phyloP scores from a whole-genome alignment of 2,113 vertebrate genomes.

The Vidua chalybeata region DNA sequence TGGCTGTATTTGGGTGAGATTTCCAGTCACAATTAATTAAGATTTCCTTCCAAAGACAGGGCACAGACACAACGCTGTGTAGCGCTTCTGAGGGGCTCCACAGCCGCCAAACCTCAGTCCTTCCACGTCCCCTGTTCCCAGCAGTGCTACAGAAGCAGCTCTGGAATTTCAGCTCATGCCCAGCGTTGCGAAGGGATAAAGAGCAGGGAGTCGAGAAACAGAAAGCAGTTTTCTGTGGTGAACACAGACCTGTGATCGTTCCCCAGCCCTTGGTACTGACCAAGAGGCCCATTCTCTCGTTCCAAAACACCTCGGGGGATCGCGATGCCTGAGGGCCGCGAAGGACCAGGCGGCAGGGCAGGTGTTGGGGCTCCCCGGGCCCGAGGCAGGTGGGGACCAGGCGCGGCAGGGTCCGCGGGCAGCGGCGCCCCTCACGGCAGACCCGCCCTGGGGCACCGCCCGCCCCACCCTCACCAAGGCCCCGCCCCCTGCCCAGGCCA shows the following conservation, averaged over 20 bases:
- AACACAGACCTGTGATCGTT: accelerated
- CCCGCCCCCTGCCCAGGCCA: neutral
- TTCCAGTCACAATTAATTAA: neutral
- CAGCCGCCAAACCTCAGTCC: accelerated
- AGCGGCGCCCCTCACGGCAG: neutral
- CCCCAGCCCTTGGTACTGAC: no score
- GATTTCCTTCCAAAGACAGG: neutral
- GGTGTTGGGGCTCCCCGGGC: accelerated
- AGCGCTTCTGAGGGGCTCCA: accelerated
- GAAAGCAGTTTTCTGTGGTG: neutral
- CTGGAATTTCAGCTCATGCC: neutral
- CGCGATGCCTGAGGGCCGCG: accelerated
- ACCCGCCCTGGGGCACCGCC: neutral
- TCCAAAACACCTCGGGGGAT: neutral
- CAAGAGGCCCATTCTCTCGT: accelerated
- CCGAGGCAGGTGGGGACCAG: accelerated
- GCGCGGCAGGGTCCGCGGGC: accelerated
- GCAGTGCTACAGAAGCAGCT: neutral
- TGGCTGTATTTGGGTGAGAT: neutral
- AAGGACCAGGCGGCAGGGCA: accelerated
- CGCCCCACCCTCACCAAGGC: neutral
- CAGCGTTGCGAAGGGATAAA: no score
- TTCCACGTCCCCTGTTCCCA: neutral
- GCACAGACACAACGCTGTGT: accelerated
- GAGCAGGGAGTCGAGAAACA: neutral